phyloP scores from a whole-genome alignment of 2,113 vertebrate genomes.

The Phrynosoma blainvillii region DNA sequence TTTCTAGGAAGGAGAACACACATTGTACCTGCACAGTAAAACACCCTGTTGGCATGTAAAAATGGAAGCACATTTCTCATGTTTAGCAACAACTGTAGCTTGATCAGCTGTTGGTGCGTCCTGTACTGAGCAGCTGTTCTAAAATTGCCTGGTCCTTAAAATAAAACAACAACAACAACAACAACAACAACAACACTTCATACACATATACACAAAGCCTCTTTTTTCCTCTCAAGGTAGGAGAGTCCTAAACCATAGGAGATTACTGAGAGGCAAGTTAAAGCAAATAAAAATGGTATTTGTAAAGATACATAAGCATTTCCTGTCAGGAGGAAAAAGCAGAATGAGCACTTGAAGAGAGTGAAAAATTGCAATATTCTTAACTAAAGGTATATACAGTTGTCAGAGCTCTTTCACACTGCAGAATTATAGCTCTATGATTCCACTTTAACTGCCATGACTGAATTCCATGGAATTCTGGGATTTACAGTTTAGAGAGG shows the following conservation, averaged over 20 bases:
- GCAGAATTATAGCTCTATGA: no score
- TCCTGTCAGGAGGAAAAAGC: conserved; percentile 34
- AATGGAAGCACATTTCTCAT: neutral
- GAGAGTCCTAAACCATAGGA: neutral
- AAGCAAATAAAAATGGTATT: conserved; percentile 2
- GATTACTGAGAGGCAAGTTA: neutral
- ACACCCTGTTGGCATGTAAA: conserved; percentile 3
- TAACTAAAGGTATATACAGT: neutral
- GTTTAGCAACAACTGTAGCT: conserved; percentile 42
- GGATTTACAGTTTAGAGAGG: no score
- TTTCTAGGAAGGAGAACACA: conserved; percentile 50
- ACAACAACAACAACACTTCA: neutral
- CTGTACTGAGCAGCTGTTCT: conserved; percentile 59
- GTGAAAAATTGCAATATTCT: neutral
- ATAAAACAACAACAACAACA: conserved; percentile 37
- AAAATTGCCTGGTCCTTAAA: conserved; percentile 31
- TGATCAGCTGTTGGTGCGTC: conserved; percentile 51
- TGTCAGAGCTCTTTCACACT: neutral
- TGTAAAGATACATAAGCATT: conserved; percentile 54
- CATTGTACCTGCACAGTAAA: conserved; percentile 54
- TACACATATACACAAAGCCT: conserved; percentile 6
- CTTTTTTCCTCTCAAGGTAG: neutral
- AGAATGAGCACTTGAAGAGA: neutral
- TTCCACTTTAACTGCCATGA: no score
- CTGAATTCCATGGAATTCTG: no score